Percentiles rank a stretch among this genome's conserved stretches.
Conservation (phyloP, 2,888 invertebrate species). For the Eupithecia exiguata region DNA sequence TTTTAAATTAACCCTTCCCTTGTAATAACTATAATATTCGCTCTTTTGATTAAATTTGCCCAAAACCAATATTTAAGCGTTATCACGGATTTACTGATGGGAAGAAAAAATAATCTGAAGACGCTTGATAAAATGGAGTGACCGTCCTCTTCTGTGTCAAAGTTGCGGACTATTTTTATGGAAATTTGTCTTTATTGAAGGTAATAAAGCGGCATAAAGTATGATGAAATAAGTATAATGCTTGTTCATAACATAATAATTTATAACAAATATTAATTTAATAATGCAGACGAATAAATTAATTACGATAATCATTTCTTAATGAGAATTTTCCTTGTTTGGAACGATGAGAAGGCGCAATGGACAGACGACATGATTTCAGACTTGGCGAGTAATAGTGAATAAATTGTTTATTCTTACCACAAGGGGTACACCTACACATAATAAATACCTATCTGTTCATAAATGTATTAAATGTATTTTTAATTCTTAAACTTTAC, state of each 20-base stretch:
- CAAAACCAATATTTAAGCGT: constrained; percentile 82
- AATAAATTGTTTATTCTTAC: too few species aligned
- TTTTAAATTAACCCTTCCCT: constrained; percentile 76
- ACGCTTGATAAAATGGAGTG: constrained; percentile 43
- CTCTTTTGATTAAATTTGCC: constrained; percentile 78
- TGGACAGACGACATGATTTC: neutral
- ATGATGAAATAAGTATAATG: constrained; percentile 9
- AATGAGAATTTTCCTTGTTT: constrained; percentile 13
- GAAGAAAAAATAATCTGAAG: constrained; percentile 53
- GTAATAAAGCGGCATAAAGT: constrained; percentile 24
- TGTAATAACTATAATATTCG: constrained; percentile 76
- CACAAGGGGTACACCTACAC: neutral
- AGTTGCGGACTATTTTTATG: constrained; percentile 45
- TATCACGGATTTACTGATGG: constrained; percentile 66
- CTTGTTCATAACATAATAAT: neutral
- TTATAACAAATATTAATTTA: constrained; percentile 30
- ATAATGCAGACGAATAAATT: constrained; percentile 30
- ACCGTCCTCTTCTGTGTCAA: constrained; percentile 40
- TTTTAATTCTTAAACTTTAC: too few species aligned
- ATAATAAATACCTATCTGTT: neutral
- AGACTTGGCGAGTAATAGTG: neutral
- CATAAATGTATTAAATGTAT: too few species aligned
- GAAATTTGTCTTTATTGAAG: constrained; percentile 33
- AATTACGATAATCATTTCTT: constrained; percentile 22
- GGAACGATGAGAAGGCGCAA: neutral